phyloP scores from a whole-genome alignment of 2,888 invertebrate species.

The Dicroscelio sp. region DNA sequence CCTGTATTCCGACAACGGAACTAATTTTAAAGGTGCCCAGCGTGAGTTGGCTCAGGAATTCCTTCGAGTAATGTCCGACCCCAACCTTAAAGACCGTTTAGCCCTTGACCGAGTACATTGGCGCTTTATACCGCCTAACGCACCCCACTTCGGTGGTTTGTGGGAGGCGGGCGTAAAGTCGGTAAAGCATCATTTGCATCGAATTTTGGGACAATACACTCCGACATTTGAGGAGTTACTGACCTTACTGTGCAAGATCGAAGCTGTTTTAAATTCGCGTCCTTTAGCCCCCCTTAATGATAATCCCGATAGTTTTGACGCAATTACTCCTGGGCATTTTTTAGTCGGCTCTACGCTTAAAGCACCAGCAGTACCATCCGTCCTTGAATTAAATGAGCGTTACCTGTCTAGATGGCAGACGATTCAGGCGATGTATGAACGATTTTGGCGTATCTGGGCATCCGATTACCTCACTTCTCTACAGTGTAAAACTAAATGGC shows the following conservation, averaged over 20 bases:
- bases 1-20: background rate
- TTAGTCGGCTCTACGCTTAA: too few species aligned
- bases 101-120: background rate
- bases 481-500: too few species aligned
- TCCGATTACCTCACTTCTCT: too few species aligned
- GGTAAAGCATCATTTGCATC: conserved; percentile 25
- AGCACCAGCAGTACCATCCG: too few species aligned
- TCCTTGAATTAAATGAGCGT: too few species aligned
- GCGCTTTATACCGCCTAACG: conserved; percentile 58
- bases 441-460: too few species aligned
- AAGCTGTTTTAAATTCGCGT: too few species aligned
- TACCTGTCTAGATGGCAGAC: too few species aligned
- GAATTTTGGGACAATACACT: background rate
- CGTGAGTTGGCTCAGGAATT: background rate
- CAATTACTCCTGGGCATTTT: too few species aligned
- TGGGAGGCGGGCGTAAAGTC: conserved; percentile 43
- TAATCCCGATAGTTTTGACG: too few species aligned
- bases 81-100: background rate
- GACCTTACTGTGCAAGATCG: background rate
- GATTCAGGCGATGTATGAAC: too few species aligned
- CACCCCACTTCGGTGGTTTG: conserved; percentile 54
- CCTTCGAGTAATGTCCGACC: background rate
- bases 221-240: conserved; percentile 6
- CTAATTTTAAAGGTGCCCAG: background rate
- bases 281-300: too few species aligned